Evolutionary conservation across 2,888 invertebrate species (phyloP), one percentile per base, ranked within the genome.

Genomic region (Suillia variegata): DNA sequence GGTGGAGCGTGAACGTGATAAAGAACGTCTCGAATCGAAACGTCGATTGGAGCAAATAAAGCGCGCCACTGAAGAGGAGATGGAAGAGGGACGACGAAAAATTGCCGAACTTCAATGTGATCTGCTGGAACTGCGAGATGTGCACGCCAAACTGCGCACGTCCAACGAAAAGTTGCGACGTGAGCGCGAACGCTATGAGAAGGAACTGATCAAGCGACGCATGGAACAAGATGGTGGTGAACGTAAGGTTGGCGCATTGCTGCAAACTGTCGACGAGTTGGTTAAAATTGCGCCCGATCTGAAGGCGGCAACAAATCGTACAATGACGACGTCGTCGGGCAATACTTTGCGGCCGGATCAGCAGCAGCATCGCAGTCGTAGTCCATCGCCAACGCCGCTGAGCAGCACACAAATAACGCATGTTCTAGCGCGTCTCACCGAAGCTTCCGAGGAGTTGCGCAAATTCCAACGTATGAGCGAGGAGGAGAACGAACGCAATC

Each of bases 131-230:
- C 80, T 96, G 54, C 86, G 95, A 22, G 96, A 96, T 80, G 94
- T 94, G 18, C 95, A 96, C 80, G 94, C 95, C 2, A 95, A 95
- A 80, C 81, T 96, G 65, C 85, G 95, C 58, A 94, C 94, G 3
- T 93, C 94, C 24, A 95, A 94, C 78, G 96, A 96, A 76, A 94
- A 95, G 75, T 84, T 96, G 65, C 86, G 94, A 53, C 85, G 94
- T 34, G 96, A 96, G 80, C 91, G 93, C 63, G 94, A 95, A 75
- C 85, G 92, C 1, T 88, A 91, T 75, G 94, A 94, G 71, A 87
- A 89, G 67, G 94, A 94, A 74, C 85, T 92, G 57, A 91, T 84
- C 52, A 87, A 87, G 81, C 85, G 86, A n/a, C 76, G 81, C 52
- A 70, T 80, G 73, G 82, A 83, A 64, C 85, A 88, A 80, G 89